These are phyloP conservation scores for Hemithea aestivaria DNA, from an alignment of 2,888 invertebrate genomes.

Conservation along the genomic window DNA sequence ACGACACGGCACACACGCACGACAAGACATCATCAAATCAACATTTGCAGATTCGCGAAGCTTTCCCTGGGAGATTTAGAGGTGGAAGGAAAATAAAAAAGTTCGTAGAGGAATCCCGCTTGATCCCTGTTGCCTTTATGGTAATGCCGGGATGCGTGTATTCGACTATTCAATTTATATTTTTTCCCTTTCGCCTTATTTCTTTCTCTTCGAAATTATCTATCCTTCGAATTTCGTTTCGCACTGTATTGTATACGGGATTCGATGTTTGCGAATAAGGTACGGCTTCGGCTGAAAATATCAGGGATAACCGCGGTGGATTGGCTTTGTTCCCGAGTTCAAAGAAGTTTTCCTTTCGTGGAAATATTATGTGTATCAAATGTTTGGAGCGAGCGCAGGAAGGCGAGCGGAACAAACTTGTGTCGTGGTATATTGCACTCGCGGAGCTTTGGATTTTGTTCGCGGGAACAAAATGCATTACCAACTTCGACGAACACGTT, in stretches of 20 bases:
- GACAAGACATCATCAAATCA: slow-evolving; percentile 75
- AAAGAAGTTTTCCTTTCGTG: slow-evolving; percentile 68
- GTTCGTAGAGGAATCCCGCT: slow-evolving; percentile 77
- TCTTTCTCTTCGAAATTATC: slow-evolving; percentile 75
- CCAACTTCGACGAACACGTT: slow-evolving; percentile 14
- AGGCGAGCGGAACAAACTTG: slow-evolving; percentile 40
- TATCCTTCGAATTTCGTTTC: slow-evolving; percentile 78
- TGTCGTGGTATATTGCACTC: slow-evolving; percentile 39
- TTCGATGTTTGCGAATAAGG: slow-evolving; percentile 78
- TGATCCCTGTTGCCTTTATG: slow-evolving; percentile 79
- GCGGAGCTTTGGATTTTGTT: slow-evolving; percentile 36
- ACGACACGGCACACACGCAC: slow-evolving; percentile 28
- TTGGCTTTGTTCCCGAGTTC: slow-evolving; percentile 76
- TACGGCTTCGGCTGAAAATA: slow-evolving; percentile 71
- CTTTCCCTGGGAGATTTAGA: slow-evolving; percentile 77
- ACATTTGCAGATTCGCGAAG: slow-evolving; percentile 80
- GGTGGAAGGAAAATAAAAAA: slow-evolving; percentile 80
- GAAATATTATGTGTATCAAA: slow-evolving; percentile 70
- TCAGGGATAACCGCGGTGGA: slow-evolving; percentile 74
- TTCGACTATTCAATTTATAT: slow-evolving; percentile 79
- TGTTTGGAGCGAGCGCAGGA: slow-evolving; percentile 42
- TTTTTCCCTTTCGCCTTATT: slow-evolving; percentile 75
- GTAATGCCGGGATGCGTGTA: slow-evolving; percentile 78
- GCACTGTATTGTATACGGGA: slow-evolving; percentile 76
- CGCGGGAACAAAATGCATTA: slow-evolving; percentile 37